Conservation (phyloP, 2,888 invertebrate genomes). For the Epiblema foenella region DNA sequence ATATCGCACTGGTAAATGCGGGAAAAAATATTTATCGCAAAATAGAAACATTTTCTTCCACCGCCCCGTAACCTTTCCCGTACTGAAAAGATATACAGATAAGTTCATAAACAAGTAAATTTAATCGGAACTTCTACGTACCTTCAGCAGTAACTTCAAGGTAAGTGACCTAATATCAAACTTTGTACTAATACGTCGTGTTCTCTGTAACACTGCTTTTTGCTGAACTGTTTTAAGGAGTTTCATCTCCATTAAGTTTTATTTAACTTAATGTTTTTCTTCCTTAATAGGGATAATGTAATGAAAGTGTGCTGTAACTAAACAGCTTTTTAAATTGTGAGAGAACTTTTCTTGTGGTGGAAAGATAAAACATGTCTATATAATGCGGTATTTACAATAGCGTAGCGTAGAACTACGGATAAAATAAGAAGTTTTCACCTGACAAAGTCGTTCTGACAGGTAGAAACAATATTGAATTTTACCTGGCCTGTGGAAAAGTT, state of each 20-base stretch:
- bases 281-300: neutral
- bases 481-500: too few species aligned
- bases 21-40: too few species aligned
- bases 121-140: conserved; percentile 35
- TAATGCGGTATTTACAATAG: too few species aligned
- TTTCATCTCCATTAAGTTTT: neutral
- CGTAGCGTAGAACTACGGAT: too few species aligned
- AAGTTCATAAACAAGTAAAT: conserved; percentile 36
- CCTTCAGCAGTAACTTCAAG: conserved; percentile 33
- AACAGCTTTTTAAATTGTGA: neutral
- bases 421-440: too few species aligned
- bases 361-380: too few species aligned
- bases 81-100: conserved; percentile 22
- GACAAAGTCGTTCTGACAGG: too few species aligned
- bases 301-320: neutral
- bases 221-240: neutral
- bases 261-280: neutral
- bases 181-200: conserved; percentile 21
- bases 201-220: conserved; percentile 11
- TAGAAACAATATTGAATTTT: too few species aligned
- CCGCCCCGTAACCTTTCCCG: conserved; percentile 14
- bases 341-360: too few species aligned
- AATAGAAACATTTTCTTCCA: conserved; percentile 18
- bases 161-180: conserved; percentile 38
- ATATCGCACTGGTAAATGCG: too few species aligned